phyloP scores from a whole-genome alignment of 64 coral and sea anemone species.

The Actinia equina region DNA sequence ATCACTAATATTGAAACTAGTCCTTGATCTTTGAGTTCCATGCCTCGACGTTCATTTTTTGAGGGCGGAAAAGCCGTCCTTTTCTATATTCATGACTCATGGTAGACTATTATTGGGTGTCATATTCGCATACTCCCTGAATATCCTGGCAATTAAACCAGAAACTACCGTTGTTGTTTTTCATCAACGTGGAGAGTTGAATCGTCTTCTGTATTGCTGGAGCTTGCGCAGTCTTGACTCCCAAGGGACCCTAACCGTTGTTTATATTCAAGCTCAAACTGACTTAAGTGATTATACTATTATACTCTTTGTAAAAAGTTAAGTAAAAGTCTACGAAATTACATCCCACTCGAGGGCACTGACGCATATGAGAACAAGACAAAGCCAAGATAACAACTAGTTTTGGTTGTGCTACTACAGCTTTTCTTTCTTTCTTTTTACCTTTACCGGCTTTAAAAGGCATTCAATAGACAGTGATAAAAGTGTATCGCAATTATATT shows the following conservation, averaged over 20 bases:
- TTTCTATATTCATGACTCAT: not conserved
- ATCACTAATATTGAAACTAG: not conserved
- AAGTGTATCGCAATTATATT: not conserved
- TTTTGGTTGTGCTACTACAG: not conserved
- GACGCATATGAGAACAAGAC: not conserved
- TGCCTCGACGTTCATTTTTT: not conserved
- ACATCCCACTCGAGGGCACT: not conserved
- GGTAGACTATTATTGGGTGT: not conserved
- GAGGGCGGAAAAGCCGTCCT: too few species aligned
- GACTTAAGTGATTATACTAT: not conserved
- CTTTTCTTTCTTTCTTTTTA: not conserved
- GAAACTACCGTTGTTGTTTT: not conserved
- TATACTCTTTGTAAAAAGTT: not conserved
- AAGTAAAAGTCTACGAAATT: not conserved
- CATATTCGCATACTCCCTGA: not conserved
- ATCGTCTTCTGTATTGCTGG: not conserved
- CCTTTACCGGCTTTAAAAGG: too few species aligned
- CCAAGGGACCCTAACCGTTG: not conserved
- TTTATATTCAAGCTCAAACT: not conserved
- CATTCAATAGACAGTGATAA: too few species aligned
- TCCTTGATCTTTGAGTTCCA: not conserved
- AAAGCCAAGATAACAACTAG: not conserved
- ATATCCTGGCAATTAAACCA: not conserved
- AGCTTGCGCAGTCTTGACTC: not conserved
- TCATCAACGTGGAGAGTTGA: not conserved